Conservation (phyloP, 2,888 invertebrate genomes). For the Drosophila merina region DNA sequence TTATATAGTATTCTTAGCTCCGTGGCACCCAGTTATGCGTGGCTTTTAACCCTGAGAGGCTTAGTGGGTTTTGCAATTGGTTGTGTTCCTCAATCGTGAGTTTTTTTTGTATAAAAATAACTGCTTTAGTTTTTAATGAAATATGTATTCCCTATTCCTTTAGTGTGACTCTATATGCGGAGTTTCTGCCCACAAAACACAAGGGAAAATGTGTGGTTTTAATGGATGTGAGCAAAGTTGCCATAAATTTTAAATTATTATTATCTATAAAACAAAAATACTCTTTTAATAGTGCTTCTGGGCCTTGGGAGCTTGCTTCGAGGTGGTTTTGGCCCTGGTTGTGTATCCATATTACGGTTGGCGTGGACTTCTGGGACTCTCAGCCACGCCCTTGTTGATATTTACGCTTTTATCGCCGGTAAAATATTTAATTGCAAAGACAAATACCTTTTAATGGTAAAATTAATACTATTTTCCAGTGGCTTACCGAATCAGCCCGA, state of each 20-base stretch:
- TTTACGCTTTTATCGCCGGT: constrained; percentile 47
- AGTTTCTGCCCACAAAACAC: constrained; percentile 96
- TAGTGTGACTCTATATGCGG: constrained; percentile 95
- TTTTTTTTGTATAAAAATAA: neutral
- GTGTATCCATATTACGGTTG: constrained; percentile 97
- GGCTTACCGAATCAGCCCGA: constrained; percentile 97
- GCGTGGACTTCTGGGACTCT: constrained; percentile 95
- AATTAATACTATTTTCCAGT: constrained; percentile 84
- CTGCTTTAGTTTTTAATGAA: neutral
- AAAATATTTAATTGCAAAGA: neutral
- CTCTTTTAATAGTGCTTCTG: constrained; percentile 91
- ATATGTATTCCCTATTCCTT: neutral
- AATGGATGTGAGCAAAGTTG: constrained; percentile 90
- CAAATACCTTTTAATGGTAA: too few species aligned
- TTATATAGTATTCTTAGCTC: constrained; percentile 96
- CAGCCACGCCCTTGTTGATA: constrained; percentile 80
- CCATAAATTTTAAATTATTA: too few species aligned
- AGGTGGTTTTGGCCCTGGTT: constrained; percentile 93
- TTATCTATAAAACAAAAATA: neutral
- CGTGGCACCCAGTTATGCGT: constrained; percentile 94
- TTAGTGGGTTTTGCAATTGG: constrained; percentile 98
- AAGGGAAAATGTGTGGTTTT: constrained; percentile 97
- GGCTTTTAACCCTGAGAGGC: constrained; percentile 95
- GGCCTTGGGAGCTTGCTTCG: constrained; percentile 97
- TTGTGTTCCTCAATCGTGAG: constrained; percentile 95